phyloP scores from a whole-genome alignment of 1,140 invertebrate genomes.

The Halictus rubicundus region DNA sequence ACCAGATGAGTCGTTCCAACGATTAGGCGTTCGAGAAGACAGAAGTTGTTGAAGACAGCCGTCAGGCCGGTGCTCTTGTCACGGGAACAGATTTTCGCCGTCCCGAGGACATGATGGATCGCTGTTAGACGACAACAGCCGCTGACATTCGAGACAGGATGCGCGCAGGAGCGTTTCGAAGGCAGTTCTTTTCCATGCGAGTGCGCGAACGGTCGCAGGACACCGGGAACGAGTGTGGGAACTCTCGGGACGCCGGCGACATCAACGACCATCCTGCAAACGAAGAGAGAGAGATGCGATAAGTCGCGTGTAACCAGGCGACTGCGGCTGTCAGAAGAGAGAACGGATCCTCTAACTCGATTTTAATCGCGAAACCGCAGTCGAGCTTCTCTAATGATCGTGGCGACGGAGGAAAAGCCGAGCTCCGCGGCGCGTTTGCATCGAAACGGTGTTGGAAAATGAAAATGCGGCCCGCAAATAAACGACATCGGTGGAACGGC shows the following conservation, averaged over 20 bases:
- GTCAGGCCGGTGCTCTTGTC: not conserved
- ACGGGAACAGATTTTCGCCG: conserved; percentile 9
- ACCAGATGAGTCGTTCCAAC: too few species aligned
- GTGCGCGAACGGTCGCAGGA: conserved; percentile 16
- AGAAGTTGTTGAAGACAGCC: too few species aligned
- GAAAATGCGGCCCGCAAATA: not conserved
- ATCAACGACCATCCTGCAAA: conserved; percentile 19
- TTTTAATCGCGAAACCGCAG: conserved; percentile 4
- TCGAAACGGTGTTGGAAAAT: not conserved
- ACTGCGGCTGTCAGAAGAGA: too few species aligned
- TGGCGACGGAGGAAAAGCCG: not conserved
- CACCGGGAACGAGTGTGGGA: conserved; percentile 50
- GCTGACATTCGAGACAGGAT: conserved; percentile 3
- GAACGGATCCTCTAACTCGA: not conserved
- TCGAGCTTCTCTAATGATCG: too few species aligned
- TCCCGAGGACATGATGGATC: conserved; percentile 1
- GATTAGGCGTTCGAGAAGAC: not conserved
- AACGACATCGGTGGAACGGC: not conserved
- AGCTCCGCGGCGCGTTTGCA: not conserved
- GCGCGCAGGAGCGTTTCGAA: conserved; percentile 31
- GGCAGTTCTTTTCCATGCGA: conserved; percentile 25
- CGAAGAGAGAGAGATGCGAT: not conserved
- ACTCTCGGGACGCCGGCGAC: conserved; percentile 39
- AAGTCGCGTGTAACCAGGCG: too few species aligned
- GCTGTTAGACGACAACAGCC: not conserved